These are phyloP conservation scores for Eueides isabella DNA, from an alignment of 1,140 invertebrate species.

Conservation along the genomic window DNA sequence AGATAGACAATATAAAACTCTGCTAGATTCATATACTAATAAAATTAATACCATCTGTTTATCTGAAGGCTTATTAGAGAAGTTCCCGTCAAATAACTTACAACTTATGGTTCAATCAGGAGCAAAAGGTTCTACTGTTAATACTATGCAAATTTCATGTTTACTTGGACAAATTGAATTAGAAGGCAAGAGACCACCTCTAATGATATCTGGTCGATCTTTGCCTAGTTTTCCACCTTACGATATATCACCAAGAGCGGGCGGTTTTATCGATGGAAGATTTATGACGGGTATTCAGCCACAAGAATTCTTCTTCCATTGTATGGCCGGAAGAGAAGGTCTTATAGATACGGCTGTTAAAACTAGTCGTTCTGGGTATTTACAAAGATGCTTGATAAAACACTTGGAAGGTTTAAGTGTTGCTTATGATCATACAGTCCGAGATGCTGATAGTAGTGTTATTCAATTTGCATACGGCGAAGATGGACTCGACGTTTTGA, in stretches of 20 bases:
- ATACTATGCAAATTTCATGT: slow-evolving; percentile 99
- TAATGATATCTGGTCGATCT: slow-evolving; percentile 96
- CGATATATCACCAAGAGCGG: slow-evolving; percentile 94
- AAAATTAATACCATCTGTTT: slow-evolving; percentile 94
- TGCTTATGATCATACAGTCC: slow-evolving; percentile 96
- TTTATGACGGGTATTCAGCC: slow-evolving; percentile 99
- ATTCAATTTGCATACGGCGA: slow-evolving; percentile 99
- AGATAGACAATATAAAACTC: slow-evolving; percentile 93
- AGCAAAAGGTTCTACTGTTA: slow-evolving; percentile 98
- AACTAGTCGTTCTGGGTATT: slow-evolving; percentile 98
- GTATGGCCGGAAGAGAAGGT: slow-evolving; percentile 99
- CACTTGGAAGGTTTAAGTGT: slow-evolving; percentile 97
- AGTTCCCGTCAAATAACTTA: slow-evolving; percentile 97
- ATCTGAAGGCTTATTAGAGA: slow-evolving; percentile 90
- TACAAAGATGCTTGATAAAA: slow-evolving; percentile 99
- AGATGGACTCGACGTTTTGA: slow-evolving; percentile 96
- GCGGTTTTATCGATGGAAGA: slow-evolving; percentile 97
- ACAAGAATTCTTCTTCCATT: slow-evolving; percentile 99
- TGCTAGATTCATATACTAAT: slow-evolving; percentile 93
- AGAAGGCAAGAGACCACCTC: slow-evolving; percentile 97
- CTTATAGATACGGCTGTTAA: slow-evolving; percentile 93
- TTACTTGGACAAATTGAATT: slow-evolving; percentile 98
- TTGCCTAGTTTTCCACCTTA: slow-evolving; percentile 96
- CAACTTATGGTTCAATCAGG: slow-evolving; percentile 99
- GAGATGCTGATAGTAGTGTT: slow-evolving; percentile 97